Base-by-base conservation (phyloP, 92 coral and sea anemone species). In the Metridium senile region DNA sequence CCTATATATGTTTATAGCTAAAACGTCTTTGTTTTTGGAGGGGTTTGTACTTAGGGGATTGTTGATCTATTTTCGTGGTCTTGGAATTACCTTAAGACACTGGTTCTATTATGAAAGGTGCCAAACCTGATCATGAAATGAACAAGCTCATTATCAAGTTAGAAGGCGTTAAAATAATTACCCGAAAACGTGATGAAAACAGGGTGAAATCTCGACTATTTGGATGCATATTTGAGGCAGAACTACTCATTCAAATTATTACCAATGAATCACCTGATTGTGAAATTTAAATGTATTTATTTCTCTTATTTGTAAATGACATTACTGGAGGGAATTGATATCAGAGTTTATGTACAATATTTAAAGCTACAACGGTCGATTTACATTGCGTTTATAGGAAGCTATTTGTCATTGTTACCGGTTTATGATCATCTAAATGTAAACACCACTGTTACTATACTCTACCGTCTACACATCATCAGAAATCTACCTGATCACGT, bases 31-130 rank as follows among this genome's bases (percentile, higher is more conserved):
- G 26, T 8, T n/a, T 9, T 59, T 26, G 28, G 8, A 6, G 65
- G 22, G 28, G 26, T 22, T 22, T 26, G 1, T 26, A 23, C 28
- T 13, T 26, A 59, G 22, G 26, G 65, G 13, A 28, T 26, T 59
- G 22, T 59, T 26, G 31, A 59, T 13, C 8, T 23, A 9, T n/a
- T 59, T 6, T 26, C 28, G 27, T 21, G 10, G 65, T n/a, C 6
- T 63, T 28, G 31, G 23, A 31, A 63, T 63, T 63, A 63, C 16
- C 69, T 63, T 31, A 3, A 63, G 69, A 31, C 69, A n/a, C n/a
- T 28, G 69, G 25, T 63, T 58, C 78, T 73, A 58, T 58, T 73
- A 73, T 73, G 9, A 21, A 46, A 73, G 78, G 78, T 73, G 78
- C 46, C 68, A 28, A 63, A 63, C 26, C 26, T 30, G 69, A 6